A percentile compares a stretch with the other conserved stretches of the same genome.
Conservation (phyloP, 1,140 invertebrate species). For the Drosophila lowei region DNA sequence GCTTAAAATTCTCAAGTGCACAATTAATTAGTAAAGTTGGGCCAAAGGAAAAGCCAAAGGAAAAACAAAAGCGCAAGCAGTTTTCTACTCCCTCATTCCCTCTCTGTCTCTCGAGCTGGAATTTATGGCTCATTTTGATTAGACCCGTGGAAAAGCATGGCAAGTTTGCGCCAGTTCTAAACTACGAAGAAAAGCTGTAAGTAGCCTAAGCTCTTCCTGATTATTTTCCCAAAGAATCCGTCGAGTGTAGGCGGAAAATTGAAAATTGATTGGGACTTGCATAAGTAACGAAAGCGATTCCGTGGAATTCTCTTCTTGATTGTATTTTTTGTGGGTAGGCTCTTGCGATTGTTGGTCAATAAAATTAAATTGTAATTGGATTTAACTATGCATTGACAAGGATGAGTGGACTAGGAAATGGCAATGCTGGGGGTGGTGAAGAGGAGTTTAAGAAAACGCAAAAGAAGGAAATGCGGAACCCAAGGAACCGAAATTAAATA, state of each 20-base stretch:
- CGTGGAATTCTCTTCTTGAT: conserved; percentile 31
- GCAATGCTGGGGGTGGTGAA: no score
- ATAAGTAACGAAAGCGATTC: conserved; percentile 64
- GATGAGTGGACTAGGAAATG: no score
- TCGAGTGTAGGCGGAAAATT: conserved; percentile 42
- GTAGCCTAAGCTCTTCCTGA: conserved; percentile 53
- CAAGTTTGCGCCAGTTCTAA: conserved; percentile 29
- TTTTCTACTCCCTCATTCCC: conserved; percentile 29
- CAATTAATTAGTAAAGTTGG: conserved; percentile 81
- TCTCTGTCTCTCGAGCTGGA: conserved; percentile 8
- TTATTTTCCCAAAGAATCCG: conserved; percentile 30
- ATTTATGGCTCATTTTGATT: conserved; percentile 70
- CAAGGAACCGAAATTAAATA: no score
- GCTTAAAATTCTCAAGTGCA: conserved; percentile 78
- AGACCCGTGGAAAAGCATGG: conserved; percentile 38
- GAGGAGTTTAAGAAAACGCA: no score
- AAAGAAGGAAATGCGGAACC: no score
- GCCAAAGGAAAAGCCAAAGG: conserved; percentile 19
- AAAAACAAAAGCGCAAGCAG: conserved; percentile 34
- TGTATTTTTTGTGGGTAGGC: not conserved
- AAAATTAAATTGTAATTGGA: conserved; percentile 24
- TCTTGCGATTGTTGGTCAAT: conserved; percentile 3
- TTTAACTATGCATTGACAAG: not conserved
- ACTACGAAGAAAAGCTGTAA: conserved; percentile 29
- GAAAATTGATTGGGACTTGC: conserved; percentile 75